These are phyloP conservation scores for Riptortus pedestris DNA, from an alignment of 1,140 invertebrate species.

Conservation along the genomic window DNA sequence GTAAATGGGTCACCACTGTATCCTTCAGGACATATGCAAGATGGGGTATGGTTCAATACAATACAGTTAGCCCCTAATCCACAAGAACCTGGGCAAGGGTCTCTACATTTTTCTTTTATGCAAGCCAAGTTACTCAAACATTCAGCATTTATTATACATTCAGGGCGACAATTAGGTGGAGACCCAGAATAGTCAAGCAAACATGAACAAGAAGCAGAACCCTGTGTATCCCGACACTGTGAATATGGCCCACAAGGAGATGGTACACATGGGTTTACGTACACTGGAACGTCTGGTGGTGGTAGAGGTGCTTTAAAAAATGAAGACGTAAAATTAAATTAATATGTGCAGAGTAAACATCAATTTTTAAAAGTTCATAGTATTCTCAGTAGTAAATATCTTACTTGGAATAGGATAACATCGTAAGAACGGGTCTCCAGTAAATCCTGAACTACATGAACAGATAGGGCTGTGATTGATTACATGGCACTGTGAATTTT, in stretches of 20 bases:
- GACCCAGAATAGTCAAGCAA: slow-evolving; percentile 43
- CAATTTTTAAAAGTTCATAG: no score
- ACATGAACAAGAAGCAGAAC: slow-evolving; percentile 46
- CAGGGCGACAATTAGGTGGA: slow-evolving; percentile 45
- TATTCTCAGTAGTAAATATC: background rate
- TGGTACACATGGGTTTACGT: slow-evolving; percentile 38
- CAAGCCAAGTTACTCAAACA: slow-evolving; percentile 45
- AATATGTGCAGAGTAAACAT: background rate
- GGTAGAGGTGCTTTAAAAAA: slow-evolving; percentile 18
- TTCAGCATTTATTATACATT: slow-evolving; percentile 46
- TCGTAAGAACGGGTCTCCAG: slow-evolving; percentile 57
- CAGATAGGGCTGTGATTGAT: slow-evolving; percentile 50
- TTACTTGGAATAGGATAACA: slow-evolving; percentile 20
- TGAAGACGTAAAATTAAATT: slow-evolving; percentile 25
- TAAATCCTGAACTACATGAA: slow-evolving; percentile 42
- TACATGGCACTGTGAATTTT: slow-evolving; percentile 45
- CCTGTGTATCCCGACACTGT: slow-evolving; percentile 42
- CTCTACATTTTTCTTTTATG: slow-evolving; percentile 45
- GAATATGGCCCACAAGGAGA: slow-evolving; percentile 48
- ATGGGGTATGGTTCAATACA: slow-evolving; percentile 46
- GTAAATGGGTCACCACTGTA: slow-evolving; percentile 49
- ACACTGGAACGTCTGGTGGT: background rate
- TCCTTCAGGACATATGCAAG: slow-evolving; percentile 43
- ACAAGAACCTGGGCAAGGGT: slow-evolving; percentile 63
- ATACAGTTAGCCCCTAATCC: slow-evolving; percentile 48